Evolutionary conservation across 1,140 invertebrate species (phyloP), one percentile per base, ranked within the genome.

Genomic region (Anastrepha ludens): DNA sequence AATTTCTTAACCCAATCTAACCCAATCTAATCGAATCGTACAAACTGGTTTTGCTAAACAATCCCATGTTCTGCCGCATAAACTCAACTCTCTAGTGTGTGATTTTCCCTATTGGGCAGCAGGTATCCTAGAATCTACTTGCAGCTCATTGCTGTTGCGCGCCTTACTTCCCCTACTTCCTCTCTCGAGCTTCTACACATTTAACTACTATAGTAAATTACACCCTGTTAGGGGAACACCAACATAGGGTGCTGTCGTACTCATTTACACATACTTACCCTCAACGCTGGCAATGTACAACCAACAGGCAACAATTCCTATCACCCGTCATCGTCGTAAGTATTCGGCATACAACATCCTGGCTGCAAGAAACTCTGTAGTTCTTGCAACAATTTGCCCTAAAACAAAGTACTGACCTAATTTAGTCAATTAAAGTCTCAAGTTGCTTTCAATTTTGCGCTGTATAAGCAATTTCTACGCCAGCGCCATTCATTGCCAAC

Each of bases 371-470:
- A 55, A 3, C 44, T 55, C 44, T 55, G 11, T 55, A 11, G 6
- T 55, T 55, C 50, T 29, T 55, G 47, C 17, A 55, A 81, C 74
- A 81, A 81, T 81, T 81, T 55, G 74, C 74, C 74, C 47, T n/a
- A 17, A 81, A 81, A 81, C 74, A 15, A 81, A 81, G 74, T 81
- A 55, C 74, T 81, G 74, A 81, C 74, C 74, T 81, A 81, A 81
- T 81, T 81, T 81, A 81, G 74, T 81, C 74, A 81, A 81, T 81
- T 81, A 81, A 81, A 81, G 74, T 81, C 74, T 81, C 74, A 81
- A 81, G 74, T 81, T 81, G 74, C 74, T 55, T 81, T 81, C 74
- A 81, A 81, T 81, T 81, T 81, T 81, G 74, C 47, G 74, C 47
- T 81, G 74, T 47, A 58, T 81, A 81, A 81, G 74, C 74, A 20